A percentile compares a stretch with the other conserved stretches of the same genome.
phyloP scores from a whole-genome alignment of 2,888 invertebrate genomes.

The Orthosia incerta region DNA sequence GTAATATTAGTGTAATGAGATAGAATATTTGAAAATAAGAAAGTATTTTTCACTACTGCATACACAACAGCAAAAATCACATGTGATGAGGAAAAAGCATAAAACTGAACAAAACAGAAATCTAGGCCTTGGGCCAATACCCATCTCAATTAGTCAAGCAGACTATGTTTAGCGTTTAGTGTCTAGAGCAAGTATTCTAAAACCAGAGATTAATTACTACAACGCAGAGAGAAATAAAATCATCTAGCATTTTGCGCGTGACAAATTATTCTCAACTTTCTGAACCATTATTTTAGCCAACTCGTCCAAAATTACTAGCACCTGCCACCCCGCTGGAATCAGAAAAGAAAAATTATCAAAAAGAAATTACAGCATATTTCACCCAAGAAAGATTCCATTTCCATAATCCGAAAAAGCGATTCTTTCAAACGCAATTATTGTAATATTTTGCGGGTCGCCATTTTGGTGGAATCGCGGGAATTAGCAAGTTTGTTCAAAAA shows the following conservation, averaged over 20 bases:
- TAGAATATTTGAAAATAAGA: no score
- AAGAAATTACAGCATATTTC: slow-evolving; percentile 47
- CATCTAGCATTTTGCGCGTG: slow-evolving; percentile 8
- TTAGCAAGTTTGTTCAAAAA: slow-evolving; percentile 61
- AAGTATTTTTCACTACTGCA: no score
- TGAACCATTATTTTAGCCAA: slow-evolving; percentile 27
- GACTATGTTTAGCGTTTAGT: neutral
- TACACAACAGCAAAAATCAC: no score
- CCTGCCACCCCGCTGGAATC: slow-evolving; percentile 33
- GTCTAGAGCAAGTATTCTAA: neutral
- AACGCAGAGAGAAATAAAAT: slow-evolving; percentile 8
- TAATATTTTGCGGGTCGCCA: slow-evolving; percentile 44
- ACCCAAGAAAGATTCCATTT: slow-evolving; percentile 39
- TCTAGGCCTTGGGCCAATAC: neutral
- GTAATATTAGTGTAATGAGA: no score
- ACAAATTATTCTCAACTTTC: slow-evolving; percentile 40
- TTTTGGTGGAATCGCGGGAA: slow-evolving; percentile 47
- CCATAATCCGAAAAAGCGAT: slow-evolving; percentile 58
- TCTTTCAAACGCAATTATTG: slow-evolving; percentile 53
- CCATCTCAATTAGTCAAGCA: neutral
- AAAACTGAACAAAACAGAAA: no score
- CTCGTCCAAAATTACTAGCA: slow-evolving; percentile 40
- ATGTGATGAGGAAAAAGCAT: no score
- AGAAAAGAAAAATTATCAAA: slow-evolving; percentile 38
- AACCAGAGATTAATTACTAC: slow-evolving; percentile 16